phyloP scores from a whole-genome alignment of 2,113 vertebrate genomes.

The Meleagris gallopavo region DNA sequence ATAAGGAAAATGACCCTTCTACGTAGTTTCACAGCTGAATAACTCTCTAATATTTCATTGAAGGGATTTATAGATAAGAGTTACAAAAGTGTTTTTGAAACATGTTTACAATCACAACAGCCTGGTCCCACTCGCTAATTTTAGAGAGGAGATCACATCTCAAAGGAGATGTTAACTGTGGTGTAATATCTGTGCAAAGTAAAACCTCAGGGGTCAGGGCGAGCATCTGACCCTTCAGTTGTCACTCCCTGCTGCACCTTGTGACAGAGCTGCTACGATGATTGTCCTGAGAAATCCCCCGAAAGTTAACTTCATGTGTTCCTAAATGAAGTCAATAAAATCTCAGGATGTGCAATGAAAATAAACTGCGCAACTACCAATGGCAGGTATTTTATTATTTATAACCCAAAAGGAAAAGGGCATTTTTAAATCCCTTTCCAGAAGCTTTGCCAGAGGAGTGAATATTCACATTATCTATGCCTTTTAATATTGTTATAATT shows the following conservation, averaged over 20 bases:
- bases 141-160: background rate
- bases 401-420: background rate
- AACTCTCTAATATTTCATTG: slow-evolving; percentile 71
- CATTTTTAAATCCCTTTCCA: slow-evolving; percentile 13
- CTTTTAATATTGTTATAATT: background rate
- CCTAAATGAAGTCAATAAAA: slow-evolving; percentile 13
- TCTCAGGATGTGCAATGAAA: background rate
- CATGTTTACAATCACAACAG: background rate
- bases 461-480: background rate
- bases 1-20: slow-evolving; percentile 64
- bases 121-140: background rate
- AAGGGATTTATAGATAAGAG: slow-evolving; percentile 62
- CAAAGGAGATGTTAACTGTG: background rate
- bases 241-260: background rate
- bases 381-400: background rate
- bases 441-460: background rate
- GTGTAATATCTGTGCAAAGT: background rate
- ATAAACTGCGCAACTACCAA: slow-evolving; percentile 6
- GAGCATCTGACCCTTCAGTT: background rate
- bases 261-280: background rate
- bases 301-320: background rate
- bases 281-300: background rate
- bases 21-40: slow-evolving; percentile 58
- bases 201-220: background rate
- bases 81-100: slow-evolving; percentile 34